A percentile compares a stretch with the other conserved stretches of the same genome.
Conservation (phyloP, 2,888 invertebrate genomes). For the Gymnocheta viridis region DNA sequence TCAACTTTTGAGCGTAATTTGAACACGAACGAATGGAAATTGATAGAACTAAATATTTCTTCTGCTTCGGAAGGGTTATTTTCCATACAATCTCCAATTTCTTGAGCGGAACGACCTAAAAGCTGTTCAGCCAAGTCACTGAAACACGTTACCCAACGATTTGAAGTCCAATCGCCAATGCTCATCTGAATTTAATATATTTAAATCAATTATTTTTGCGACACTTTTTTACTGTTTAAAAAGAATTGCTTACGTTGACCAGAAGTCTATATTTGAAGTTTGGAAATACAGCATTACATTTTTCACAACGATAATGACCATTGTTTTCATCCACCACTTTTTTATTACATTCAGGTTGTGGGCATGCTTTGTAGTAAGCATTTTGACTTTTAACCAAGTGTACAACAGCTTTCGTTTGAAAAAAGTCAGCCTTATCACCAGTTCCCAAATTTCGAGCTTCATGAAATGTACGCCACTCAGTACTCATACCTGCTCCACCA, state of each 20-base stretch:
- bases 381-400: conserved; percentile 91
- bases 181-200: conserved; percentile 85
- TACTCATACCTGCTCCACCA: conserved; percentile 81
- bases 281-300: conserved; percentile 92
- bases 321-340: conserved; percentile 95
- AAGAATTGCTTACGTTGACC: conserved; percentile 86
- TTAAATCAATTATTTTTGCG: neutral
- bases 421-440: conserved; percentile 92
- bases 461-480: conserved; percentile 89
- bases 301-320: conserved; percentile 96
- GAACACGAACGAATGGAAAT: conserved; percentile 91
- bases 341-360: conserved; percentile 94
- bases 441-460: conserved; percentile 89
- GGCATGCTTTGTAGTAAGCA: conserved; percentile 95
- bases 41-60: conserved; percentile 87
- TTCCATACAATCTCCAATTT: conserved; percentile 90
- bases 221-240: neutral
- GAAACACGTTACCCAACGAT: conserved; percentile 96
- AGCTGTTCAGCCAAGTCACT: conserved; percentile 91
- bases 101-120: conserved; percentile 87
- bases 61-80: conserved; percentile 86
- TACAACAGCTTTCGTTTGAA: conserved; percentile 89
- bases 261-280: conserved; percentile 94
- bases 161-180: conserved; percentile 93
- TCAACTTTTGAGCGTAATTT: conserved; percentile 95